Evolutionary conservation across 2,113 vertebrate genomes (phyloP).

Genomic region (Rousettus leschenaultii): DNA sequence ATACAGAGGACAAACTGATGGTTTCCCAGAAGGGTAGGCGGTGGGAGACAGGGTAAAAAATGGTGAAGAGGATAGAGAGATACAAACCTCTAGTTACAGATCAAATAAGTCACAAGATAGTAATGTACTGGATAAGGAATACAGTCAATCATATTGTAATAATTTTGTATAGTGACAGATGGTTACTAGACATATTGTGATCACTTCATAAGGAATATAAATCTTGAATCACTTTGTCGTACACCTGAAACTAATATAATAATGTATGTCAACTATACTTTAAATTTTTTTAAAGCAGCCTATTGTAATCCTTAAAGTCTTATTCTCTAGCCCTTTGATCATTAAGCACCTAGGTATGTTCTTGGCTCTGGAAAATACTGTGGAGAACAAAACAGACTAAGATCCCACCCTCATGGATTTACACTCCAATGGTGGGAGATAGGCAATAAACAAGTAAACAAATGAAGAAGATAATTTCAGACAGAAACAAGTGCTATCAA

Average conservation of each 20-base stretch:
- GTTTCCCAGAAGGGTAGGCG: neutral
- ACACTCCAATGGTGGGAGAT: neutral
- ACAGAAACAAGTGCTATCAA: neutral
- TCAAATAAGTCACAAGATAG: neutral
- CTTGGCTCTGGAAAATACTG: neutral
- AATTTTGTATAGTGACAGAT: neutral
- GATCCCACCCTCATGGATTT: neutral
- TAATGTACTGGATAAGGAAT: too few relatives aligned
- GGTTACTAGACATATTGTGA: neutral
- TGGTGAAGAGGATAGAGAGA: neutral
- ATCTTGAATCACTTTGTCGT: neutral
- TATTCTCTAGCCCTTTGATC: neutral
- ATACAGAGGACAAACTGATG: neutral
- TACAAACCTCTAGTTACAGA: neutral
- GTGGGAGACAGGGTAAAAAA: neutral
- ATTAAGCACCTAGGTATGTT: neutral
- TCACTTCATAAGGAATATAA: neutral
- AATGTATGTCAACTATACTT: neutral
- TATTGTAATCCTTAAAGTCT: neutral
- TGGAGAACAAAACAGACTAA: neutral
- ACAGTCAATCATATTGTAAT: too few relatives aligned
- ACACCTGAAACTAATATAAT: neutral
- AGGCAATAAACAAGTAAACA: neutral
- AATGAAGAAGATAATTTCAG: neutral
- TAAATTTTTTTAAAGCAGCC: neutral